phyloP scores from a whole-genome alignment of 2,797 vertebrate species.

The Esox lucius region DNA sequence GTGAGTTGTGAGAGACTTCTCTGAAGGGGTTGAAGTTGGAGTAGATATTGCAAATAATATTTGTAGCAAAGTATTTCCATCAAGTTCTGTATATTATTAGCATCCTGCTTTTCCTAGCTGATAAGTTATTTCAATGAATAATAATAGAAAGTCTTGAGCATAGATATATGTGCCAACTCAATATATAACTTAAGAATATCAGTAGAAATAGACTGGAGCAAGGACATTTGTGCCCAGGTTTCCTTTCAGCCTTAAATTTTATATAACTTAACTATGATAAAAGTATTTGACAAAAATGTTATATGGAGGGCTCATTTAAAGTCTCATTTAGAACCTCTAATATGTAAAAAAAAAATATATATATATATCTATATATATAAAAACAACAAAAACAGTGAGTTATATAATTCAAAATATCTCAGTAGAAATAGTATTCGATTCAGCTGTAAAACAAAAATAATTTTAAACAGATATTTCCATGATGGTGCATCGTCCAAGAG shows the following conservation, averaged over 20 bases:
- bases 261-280: neutral
- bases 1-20: constrained; percentile 20
- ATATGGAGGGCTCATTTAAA: neutral
- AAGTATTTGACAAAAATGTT: neutral
- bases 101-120: neutral
- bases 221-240: neutral
- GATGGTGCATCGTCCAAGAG: constrained; percentile 73
- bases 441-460: neutral
- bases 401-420: neutral
- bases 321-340: neutral
- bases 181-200: neutral
- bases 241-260: neutral
- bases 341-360: too few species aligned
- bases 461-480: constrained; percentile 77
- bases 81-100: neutral
- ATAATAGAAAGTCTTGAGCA: neutral
- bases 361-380: too few species aligned
- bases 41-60: neutral
- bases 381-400: neutral
- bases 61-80: neutral
- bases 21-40: neutral
- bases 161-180: too few species aligned
- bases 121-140: neutral
- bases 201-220: neutral
- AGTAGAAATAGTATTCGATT: neutral